Base-by-base conservation (phyloP, 2,797 vertebrate species). In the Anas flavirostris region DNA sequence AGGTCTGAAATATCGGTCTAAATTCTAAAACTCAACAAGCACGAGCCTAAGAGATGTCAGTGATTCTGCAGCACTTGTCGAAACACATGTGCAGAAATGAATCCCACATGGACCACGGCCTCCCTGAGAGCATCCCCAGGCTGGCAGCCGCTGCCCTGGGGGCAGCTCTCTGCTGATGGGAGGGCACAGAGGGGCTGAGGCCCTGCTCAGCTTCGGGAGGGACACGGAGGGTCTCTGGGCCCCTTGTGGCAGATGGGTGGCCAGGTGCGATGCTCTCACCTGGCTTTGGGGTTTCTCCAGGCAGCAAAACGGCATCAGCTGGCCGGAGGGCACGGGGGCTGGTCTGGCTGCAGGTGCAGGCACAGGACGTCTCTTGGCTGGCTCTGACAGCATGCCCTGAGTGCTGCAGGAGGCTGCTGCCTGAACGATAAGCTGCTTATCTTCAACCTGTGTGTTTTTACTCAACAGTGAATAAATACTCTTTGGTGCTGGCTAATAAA, bases 341-440 rank as follows among this genome's bases (percentile, higher is more conserved):
- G 26, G 26, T 52, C 26, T 28, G 50, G 26, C 26, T 52, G 50
- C 50, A 52, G 50, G 50, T 52, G 26, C 50, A 28, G 62, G 3
- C 10, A 8, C 23, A 11, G 72, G 25, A 9, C 5, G 3, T 10
- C 22, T 33, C 74, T 46, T 59, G 58, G 25, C 85, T 87, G 0
- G 0, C 33, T 25, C 67, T 6, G 15, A 8, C 50, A 39, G 16
- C 0, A 0, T 64, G 33, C 50, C 58, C 8, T 2, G 12, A 33
- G 41, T n/a, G 55, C 86, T 81, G 9, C 15, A 52, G 88, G 58
- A 62, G 60, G 35, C 26, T 50, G 79, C 35, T 73, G 63, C 39
- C 75, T 82, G 48, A 15, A 25, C 25, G 68, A 85, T 55, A 70
- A 91, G 28, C 56, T 53, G 35, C 67, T 78, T 78, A 68, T 62